Conservation (phyloP, 2,888 invertebrate genomes). For the Hypsopygia costalis region DNA sequence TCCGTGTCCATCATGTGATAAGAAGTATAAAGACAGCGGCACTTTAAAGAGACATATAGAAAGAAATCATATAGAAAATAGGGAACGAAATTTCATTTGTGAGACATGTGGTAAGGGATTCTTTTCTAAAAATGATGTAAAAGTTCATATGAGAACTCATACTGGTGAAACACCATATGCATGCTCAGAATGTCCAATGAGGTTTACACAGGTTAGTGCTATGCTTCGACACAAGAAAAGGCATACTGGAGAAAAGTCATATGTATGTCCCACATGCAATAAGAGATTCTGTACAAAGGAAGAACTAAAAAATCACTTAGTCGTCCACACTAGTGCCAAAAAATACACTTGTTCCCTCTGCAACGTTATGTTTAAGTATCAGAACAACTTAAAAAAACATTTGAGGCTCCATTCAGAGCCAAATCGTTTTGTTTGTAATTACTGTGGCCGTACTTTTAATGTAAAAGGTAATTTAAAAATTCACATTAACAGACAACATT, state of each 20-base stretch:
- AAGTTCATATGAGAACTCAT: conserved; percentile 56
- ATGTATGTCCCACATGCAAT: conserved; percentile 46
- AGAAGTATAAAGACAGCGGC: conserved; percentile 49
- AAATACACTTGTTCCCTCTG: conserved; percentile 58
- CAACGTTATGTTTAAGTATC: conserved; percentile 67
- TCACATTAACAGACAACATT: conserved; percentile 75
- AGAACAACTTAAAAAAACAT: conserved; percentile 73
- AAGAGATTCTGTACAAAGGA: conserved; percentile 58
- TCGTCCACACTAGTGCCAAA: conserved; percentile 51
- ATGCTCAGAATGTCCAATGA: conserved; percentile 46
- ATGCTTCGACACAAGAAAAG: conserved; percentile 47
- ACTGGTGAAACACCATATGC: conserved; percentile 64
- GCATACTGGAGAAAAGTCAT: conserved; percentile 47
- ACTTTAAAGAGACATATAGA: conserved; percentile 50
- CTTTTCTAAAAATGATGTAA: conserved; percentile 48
- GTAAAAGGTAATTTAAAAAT: conserved; percentile 71
- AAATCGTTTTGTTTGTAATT: conserved; percentile 53
- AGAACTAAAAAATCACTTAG: conserved; percentile 47
- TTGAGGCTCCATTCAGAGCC: conserved; percentile 51
- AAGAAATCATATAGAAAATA: conserved; percentile 40
- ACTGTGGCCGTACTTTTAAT: conserved; percentile 63
- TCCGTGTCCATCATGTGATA: conserved; percentile 48
- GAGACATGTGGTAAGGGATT: conserved; percentile 65
- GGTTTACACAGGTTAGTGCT: conserved; percentile 53
- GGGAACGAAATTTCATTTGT: conserved; percentile 52